Evolutionary conservation across 2,113 vertebrate genomes (phyloP), one percentile per base, ranked within the genome.

Genomic region (Colius striatus): DNA sequence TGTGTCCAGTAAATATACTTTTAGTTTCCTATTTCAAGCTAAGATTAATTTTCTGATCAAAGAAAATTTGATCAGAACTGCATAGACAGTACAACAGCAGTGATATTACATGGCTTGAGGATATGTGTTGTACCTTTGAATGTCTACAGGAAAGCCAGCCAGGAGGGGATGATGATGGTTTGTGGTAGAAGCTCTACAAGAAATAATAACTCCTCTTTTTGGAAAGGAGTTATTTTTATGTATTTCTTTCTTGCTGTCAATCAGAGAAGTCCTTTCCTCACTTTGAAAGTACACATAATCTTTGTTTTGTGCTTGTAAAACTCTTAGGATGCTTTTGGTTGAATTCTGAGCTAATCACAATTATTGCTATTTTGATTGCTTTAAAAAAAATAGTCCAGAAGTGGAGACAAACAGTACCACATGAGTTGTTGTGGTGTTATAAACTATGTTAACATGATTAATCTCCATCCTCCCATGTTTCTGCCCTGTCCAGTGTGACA

Each of bases 11-110:
- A 90, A 89, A 93, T 90, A 91, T 61, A 27, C 61, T 66, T 88
- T 86, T 73, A 65, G 71, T 94, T 92, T 94, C 41, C 82, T 91
- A 36, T 89, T 94, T 92, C 41, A 38, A 81, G 58, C 60, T 73
- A 89, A 77, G 84, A 92, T 92, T 92, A 88, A 96, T 96, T 93
- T 96, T 94, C 86, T 85, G 82, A 94, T 92, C 92, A 94, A 84
- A 95, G 81, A 85, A 85, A 84, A 91, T 95, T 87, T 96, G 93
- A 94, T 91, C 92, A 94, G 78, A 85, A 94, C 73, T 90, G 88
- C 82, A 73, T 79, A 86, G 80, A 65, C 53, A 91, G 88, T 8
- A 6, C 79, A 91, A 79, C 50, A 94, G 82, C 79, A 81, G 67
- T 7, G 11, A 76, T 85, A 95, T 92, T 94, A 92, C 87, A 79